Base-by-base conservation (phyloP, 2,113 vertebrate species). In the Saimiri boliviensis region DNA sequence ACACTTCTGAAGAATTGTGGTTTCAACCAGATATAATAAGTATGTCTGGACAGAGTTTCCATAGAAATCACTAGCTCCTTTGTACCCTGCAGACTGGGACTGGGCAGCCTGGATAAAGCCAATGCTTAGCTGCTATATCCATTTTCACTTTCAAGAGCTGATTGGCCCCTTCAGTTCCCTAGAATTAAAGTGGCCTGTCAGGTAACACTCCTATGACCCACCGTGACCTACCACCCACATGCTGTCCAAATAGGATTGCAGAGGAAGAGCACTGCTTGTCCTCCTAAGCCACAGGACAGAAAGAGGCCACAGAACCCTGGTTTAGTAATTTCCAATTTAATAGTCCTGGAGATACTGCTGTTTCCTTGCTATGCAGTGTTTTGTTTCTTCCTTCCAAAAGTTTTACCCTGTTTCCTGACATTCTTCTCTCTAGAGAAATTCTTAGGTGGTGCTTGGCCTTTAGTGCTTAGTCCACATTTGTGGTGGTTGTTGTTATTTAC, bases 61-160 rank as follows among this genome's bases (percentile, higher is more conserved):
- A 19, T 71, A 94, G 83, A 77, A 97, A 89, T 42, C 32, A n/a
- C 8, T 32, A 54, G 12, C 45, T 93, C n/a, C 49, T 91, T 97
- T 93, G 70, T 25, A 74, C 25, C 21, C 25, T 79, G 1, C 5
- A 77, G 25, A 73, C 8, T 21, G 32, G n/a, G 47, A 5, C 2
- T 76, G 17, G 17, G 63, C 3, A 58, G 63, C 45, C 80, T 86
- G 47, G 8, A 35, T n/a, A 71, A 76, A 95, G 11, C 17, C 13
- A 56, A 8, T 11, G 21, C 47, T 88, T n/a, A 66, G 52, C 30
- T 7, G 2, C 14, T 30, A 3, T 14, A 35, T 45, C 8, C 56
- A n/a, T 82, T 86, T 84, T 23, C 1, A 47, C 27, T 16, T 70
- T 84, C 7, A 81, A 13, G 47, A 89, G 17, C 49, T 88, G 32